Evolutionary conservation across 2,113 vertebrate species (phyloP), one percentile per base, ranked within the genome.

Genomic region (Helogale parvula): DNA sequence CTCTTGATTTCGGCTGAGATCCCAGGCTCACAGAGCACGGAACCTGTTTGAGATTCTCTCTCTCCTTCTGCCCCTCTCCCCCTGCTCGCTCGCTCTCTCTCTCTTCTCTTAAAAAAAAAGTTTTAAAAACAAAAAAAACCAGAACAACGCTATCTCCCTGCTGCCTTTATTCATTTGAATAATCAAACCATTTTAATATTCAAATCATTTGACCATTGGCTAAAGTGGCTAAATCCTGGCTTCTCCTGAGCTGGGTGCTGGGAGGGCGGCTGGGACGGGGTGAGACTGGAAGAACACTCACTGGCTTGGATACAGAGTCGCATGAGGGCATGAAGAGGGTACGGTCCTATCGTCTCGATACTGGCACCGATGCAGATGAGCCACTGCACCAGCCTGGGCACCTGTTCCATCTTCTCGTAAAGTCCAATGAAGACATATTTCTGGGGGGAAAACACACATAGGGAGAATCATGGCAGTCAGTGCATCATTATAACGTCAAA

Each of bases 291-390:
- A 50, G 31, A 38, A 66, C 41, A 98, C 98, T 99, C 97, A 99
- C 99, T 97, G 50, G 99, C 97, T 98, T 98, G 98, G 97, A 99
- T 99, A 10, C 99, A 99, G 90, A 99, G 98, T 0, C 86, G 97
- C 92, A 99, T 98, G 81, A 99, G 97, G 66, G 98, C 92, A 19
- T 99, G 99, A 74, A 99, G 98, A 0, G 98, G 98, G 88, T 97
- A 97, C 0, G 79, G 72, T 63, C 99, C 99, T 45, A 99, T 98
- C 13, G 98, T 99, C 86, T 99, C 98, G 0, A 98, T 83, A 57
- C 97, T 98, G 0, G 98, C 99, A 13, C 98, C 99, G 2, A 99
- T 95, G 69, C 98, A 98, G 88, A 99, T 97, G 0, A 99, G 97
- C 99, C 99, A 99, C 87, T 98, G 97, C 54, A 99, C 98, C 69